Evolutionary conservation across 2,888 invertebrate genomes (phyloP).

Genomic region (Papilio gigon): DNA sequence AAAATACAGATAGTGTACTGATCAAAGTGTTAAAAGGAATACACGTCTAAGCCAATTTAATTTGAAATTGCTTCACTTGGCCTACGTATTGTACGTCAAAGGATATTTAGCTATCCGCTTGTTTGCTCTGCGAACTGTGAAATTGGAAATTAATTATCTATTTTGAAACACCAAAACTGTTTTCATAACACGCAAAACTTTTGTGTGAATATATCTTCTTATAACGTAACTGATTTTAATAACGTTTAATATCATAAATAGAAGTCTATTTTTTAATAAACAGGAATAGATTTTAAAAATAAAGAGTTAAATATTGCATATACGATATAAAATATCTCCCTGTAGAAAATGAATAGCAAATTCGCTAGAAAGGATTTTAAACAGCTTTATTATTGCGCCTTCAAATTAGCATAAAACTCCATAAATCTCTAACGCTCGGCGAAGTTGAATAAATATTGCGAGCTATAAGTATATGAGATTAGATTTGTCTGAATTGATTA

Average conservation of each 20-base stretch:
- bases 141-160: conserved; percentile 21
- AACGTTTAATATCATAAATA: too few relatives aligned
- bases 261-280: too few relatives aligned
- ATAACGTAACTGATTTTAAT: neutral
- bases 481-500: conserved; percentile 60
- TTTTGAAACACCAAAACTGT: neutral
- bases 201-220: neutral
- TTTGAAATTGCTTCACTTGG: conserved; percentile 12
- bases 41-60: conserved; percentile 7
- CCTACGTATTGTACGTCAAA: conserved; percentile 30
- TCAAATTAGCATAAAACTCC: conserved; percentile 32
- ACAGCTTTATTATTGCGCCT: conserved; percentile 17
- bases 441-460: conserved; percentile 27
- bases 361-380: conserved; percentile 15
- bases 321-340: neutral
- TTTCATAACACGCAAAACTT: neutral
- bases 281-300: too few relatives aligned
- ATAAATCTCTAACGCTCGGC: conserved; percentile 13
- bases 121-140: conserved; percentile 11
- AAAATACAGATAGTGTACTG: too few relatives aligned
- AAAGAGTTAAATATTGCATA: too few relatives aligned
- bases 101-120: conserved; percentile 6
- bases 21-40: neutral
- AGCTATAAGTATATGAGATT: conserved; percentile 22
- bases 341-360: conserved; percentile 13